phyloP scores from a whole-genome alignment of 2,113 vertebrate genomes.

The Oncorhynchus keta region DNA sequence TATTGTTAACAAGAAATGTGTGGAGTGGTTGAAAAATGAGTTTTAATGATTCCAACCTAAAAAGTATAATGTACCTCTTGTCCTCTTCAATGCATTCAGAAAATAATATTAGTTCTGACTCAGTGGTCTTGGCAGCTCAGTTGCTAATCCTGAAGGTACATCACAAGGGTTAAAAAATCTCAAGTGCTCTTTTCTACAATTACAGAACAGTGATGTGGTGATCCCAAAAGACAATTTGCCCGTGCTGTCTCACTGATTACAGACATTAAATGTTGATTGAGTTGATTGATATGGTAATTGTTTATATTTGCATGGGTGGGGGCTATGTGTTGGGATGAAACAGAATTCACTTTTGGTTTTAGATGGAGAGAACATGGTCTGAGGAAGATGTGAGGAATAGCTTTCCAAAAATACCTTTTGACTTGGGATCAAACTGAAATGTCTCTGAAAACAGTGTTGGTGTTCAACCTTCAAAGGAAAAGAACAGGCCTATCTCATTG shows the following conservation, averaged over 20 bases:
- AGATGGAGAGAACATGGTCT: background rate
- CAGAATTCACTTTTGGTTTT: conserved; percentile 2
- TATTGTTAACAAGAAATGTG: too few relatives aligned
- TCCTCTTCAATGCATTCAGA: background rate
- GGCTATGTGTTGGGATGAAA: background rate
- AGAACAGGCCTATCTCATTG: background rate
- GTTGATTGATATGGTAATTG: conserved; percentile 22
- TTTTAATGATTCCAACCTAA: too few relatives aligned
- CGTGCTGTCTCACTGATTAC: conserved; percentile 9
- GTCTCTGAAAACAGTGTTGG: background rate
- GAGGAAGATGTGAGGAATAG: background rate
- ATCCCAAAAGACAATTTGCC: conserved; percentile 21
- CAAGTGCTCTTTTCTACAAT: conserved; percentile 39
- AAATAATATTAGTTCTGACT: background rate
- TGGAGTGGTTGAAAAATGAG: too few relatives aligned
- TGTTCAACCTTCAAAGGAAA: background rate
- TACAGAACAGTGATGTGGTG: conserved; percentile 11
- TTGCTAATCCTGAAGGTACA: conserved; percentile 1
- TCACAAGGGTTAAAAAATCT: conserved; percentile 29
- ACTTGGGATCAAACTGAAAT: background rate
- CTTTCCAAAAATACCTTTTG: background rate
- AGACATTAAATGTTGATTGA: conserved; percentile 20
- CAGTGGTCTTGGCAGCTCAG: background rate
- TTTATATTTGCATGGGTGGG: background rate
- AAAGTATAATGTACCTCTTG: background rate